Conservation (phyloP, 2,888 invertebrate genomes). For the Lordiphosa andalusiaca region DNA sequence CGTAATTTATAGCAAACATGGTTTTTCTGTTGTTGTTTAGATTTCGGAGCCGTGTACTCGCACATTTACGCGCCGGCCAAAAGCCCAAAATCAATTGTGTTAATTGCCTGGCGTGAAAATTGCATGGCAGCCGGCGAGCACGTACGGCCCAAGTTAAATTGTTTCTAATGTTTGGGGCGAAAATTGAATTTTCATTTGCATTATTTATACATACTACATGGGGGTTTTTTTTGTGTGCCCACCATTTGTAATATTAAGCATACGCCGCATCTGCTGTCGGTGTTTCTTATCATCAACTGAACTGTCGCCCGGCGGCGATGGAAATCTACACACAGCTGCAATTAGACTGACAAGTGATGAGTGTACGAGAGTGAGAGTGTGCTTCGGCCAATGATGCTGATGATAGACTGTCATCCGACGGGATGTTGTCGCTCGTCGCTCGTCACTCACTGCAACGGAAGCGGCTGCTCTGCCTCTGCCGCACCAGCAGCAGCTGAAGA, state of each 20-base stretch:
- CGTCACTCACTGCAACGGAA: conserved; percentile 15
- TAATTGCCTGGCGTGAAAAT: conserved; percentile 54
- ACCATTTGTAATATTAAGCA: conserved; percentile 38
- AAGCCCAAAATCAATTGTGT: conserved; percentile 60
- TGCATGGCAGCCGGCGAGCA: conserved; percentile 31
- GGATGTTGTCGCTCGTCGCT: conserved; percentile 26
- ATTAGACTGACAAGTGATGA: conserved; percentile 64
- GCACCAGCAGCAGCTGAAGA: conserved; percentile 31
- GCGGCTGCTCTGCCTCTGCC: conserved; percentile 15
- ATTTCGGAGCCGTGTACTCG: background rate
- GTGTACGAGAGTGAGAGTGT: conserved; percentile 20
- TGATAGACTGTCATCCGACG: conserved; percentile 51
- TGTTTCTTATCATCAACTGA: conserved; percentile 27
- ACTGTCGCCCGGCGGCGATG: conserved; percentile 43
- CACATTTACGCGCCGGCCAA: conserved; percentile 29
- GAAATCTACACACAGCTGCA: conserved; percentile 41
- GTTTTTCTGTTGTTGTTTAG: too few species aligned
- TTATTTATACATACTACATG: background rate
- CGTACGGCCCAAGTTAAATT: conserved; percentile 45
- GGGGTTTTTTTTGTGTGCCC: conserved; percentile 15
- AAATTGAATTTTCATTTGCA: conserved; percentile 27
- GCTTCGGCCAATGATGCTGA: conserved; percentile 23
- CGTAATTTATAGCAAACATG: too few species aligned
- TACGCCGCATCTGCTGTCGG: conserved; percentile 28
- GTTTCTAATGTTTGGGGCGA: conserved; percentile 27